phyloP scores from a whole-genome alignment of 2,888 invertebrate species.

The Yponomeuta evonymella region DNA sequence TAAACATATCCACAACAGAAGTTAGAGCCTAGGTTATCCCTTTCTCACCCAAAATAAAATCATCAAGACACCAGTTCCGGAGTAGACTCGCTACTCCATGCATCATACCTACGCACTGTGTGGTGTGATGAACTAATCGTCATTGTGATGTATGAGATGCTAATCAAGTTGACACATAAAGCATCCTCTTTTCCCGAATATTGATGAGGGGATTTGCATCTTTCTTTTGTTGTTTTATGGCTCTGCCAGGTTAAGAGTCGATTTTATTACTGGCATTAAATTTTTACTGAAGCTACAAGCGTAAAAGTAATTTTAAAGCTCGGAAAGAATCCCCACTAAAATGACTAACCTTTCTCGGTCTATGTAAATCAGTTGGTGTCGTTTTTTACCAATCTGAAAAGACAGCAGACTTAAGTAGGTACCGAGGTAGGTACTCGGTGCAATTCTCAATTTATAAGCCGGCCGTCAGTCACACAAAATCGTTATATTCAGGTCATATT shows the following conservation, averaged over 20 bases:
- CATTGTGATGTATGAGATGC: conserved; percentile 27
- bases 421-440: no score
- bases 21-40: no score
- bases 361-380: no score
- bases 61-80: no score
- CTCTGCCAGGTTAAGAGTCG: background rate
- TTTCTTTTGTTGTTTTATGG: conserved; percentile 1
- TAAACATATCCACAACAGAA: no score
- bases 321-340: conserved; percentile 13
- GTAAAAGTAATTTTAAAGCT: conserved; percentile 36
- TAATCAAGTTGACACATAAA: conserved; percentile 25
- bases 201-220: conserved; percentile 9
- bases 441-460: no score
- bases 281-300: background rate
- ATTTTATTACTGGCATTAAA: background rate
- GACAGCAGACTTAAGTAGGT: no score
- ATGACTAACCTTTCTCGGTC: no score
- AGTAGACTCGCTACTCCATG: background rate
- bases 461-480: no score
- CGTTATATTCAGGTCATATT: no score
- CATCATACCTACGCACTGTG: background rate
- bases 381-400: no score
- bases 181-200: conserved; percentile 15
- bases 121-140: conserved; percentile 30
- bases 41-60: no score